Evolutionary conservation across 2,797 vertebrate genomes (phyloP).

Genomic region (Sus cebifrons): DNA sequence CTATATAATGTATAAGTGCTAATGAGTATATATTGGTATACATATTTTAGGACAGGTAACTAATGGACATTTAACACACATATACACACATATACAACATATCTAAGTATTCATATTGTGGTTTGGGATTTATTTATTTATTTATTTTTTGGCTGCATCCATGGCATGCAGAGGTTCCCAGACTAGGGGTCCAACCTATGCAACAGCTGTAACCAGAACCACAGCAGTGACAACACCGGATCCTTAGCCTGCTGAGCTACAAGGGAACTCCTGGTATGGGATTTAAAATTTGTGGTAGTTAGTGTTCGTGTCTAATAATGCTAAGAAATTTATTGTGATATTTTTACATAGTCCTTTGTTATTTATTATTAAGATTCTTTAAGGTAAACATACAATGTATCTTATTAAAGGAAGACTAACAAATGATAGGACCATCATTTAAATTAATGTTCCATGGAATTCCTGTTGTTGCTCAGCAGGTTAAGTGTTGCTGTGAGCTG

Average conservation of each 20-base stretch:
- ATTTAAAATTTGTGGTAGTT: background rate
- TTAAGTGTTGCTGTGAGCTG: too few species aligned
- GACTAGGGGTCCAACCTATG: too few species aligned
- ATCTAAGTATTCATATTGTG: background rate
- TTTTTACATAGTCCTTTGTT: background rate
- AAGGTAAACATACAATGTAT: slow-evolving; percentile 12
- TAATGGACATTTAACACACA: background rate
- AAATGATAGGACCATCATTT: slow-evolving; percentile 17
- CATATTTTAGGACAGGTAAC: background rate
- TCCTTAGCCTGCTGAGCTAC: too few species aligned
- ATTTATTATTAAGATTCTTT: slow-evolving; percentile 42
- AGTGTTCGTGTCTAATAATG: background rate
- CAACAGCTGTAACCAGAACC: too few species aligned
- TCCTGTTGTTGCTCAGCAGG: too few species aligned
- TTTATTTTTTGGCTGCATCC: too few species aligned
- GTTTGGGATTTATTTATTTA: background rate
- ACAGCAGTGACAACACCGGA: too few species aligned
- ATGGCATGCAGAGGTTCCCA: too few species aligned
- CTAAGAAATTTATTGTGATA: background rate
- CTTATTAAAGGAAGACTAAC: slow-evolving; percentile 22
- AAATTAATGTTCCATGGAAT: background rate
- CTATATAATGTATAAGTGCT: background rate
- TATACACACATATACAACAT: background rate
- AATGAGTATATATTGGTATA: background rate
- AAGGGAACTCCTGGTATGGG: background rate